These are phyloP conservation scores for Synergus umbraculus DNA, from an alignment of 2,888 invertebrate genomes.

Conservation along the genomic window DNA sequence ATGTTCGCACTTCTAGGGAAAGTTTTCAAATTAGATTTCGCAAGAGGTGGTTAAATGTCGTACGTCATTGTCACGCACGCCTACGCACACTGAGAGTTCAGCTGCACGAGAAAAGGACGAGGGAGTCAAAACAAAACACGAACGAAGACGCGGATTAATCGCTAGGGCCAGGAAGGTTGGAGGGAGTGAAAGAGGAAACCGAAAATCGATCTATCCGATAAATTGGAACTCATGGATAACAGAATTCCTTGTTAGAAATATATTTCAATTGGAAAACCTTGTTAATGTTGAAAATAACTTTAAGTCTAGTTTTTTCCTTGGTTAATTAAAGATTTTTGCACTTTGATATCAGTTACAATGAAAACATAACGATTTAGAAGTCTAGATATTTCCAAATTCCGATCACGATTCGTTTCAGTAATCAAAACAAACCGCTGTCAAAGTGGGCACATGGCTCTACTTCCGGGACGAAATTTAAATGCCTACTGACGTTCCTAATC, in stretches of 20 bases:
- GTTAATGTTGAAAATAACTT: no score
- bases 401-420: not conserved
- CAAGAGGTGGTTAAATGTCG: conserved; percentile 58
- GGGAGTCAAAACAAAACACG: conserved; percentile 56
- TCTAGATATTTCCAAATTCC: not conserved
- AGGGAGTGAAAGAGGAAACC: not conserved
- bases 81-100: conserved; percentile 47
- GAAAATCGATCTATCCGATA: conserved; percentile 5
- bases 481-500: not conserved
- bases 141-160: conserved; percentile 32
- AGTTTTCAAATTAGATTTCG: conserved; percentile 58
- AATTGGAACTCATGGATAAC: not conserved
- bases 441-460: conserved; percentile 29
- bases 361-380: not conserved
- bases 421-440: conserved; percentile 40
- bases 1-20: conserved; percentile 54
- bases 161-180: not conserved
- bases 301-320: no score
- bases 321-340: no score
- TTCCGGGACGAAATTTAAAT: conserved; percentile 31
- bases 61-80: conserved; percentile 62
- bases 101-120: conserved; percentile 54
- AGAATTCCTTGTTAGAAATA: no score
- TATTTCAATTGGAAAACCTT: no score
- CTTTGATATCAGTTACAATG: no score